Evolutionary conservation across 1,140 invertebrate genomes (phyloP).

Genomic region (Lepidostoma basale): DNA sequence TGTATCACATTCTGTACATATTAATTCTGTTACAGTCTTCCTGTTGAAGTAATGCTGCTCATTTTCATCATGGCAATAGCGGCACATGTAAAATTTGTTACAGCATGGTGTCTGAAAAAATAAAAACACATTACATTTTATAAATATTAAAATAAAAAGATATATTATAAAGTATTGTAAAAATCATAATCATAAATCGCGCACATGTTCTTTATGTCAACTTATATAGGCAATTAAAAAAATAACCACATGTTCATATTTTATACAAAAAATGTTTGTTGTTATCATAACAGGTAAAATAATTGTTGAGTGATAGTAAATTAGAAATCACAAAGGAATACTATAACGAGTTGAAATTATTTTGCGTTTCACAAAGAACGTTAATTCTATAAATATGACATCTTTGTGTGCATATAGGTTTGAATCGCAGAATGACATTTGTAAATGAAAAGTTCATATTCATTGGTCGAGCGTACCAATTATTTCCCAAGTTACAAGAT

Average conservation of each 20-base stretch:
- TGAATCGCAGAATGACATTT: slow-evolving; percentile 20
- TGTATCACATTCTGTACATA: slow-evolving; percentile 81
- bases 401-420: slow-evolving; percentile 3
- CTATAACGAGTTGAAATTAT: slow-evolving; percentile 49
- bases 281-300: too few relatives aligned
- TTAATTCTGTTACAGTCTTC: slow-evolving; percentile 79
- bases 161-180: too few relatives aligned
- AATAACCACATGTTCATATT: too few relatives aligned
- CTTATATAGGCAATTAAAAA: too few relatives aligned
- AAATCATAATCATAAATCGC: too few relatives aligned
- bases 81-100: slow-evolving; percentile 84
- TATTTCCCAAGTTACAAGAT: background rate
- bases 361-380: too few relatives aligned
- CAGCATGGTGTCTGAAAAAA: slow-evolving; percentile 83
- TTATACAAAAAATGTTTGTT: too few relatives aligned
- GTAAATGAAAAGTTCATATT: slow-evolving; percentile 24
- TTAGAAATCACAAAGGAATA: too few relatives aligned
- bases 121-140: slow-evolving; percentile 42
- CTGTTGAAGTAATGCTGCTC: slow-evolving; percentile 82
- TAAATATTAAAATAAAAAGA: too few relatives aligned
- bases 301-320: too few relatives aligned
- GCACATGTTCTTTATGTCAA: too few relatives aligned
- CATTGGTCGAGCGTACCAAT: background rate
- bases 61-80: slow-evolving; percentile 88
- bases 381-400: background rate